Conservation (phyloP, 2,113 vertebrate species). For the Mionectes macconnelli region DNA sequence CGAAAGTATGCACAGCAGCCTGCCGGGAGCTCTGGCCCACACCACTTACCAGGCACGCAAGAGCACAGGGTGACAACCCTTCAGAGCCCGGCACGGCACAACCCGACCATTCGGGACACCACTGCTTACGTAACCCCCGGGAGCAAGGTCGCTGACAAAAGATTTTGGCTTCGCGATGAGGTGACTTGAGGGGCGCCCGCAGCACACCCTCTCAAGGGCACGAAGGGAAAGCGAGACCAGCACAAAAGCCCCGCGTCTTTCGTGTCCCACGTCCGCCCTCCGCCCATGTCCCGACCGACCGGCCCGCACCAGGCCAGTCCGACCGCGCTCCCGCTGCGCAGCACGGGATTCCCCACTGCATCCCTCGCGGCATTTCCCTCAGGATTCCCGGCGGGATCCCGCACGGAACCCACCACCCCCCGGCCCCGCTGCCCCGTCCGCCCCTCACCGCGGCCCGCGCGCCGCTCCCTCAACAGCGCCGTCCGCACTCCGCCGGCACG, state of each 20-base stretch:
- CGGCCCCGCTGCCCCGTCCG: background rate
- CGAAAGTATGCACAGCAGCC: background rate
- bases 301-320: background rate
- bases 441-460: background rate
- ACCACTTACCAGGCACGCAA: background rate
- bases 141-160: background rate
- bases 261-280: background rate
- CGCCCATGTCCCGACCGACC: background rate
- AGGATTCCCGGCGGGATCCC: background rate
- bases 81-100: background rate
- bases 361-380: background rate
- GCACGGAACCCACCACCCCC: too few species aligned
- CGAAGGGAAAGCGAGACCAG: background rate
- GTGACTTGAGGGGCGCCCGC: background rate
- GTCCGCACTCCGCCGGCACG: background rate
- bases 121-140: background rate
- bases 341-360: background rate
- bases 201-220: background rate
- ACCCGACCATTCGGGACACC: fast-evolving
- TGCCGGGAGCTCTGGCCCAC: background rate
- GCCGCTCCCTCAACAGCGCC: background rate
- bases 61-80: background rate
- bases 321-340: background rate
- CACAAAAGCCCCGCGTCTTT: background rate
- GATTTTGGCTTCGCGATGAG: background rate